Conservation (phyloP, 1,140 invertebrate species). For the Brachystomella parvula region DNA sequence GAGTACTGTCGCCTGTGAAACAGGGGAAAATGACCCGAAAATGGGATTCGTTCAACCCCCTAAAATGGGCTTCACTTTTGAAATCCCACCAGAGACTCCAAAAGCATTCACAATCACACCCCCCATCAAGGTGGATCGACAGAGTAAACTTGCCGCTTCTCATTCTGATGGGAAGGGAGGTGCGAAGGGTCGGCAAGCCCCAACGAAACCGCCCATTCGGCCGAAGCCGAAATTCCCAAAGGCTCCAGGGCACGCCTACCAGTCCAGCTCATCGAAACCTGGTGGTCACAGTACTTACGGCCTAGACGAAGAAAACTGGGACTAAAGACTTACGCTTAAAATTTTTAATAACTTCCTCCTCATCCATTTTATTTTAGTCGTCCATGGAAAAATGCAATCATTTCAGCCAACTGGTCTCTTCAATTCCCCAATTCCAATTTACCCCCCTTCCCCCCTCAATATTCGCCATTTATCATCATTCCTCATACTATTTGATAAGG, state of each 20-base stretch:
- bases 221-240: slow-evolving; percentile 1
- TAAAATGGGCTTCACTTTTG: slow-evolving; percentile 5
- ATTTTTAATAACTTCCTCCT: no score
- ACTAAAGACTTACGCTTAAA: no score
- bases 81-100: slow-evolving; percentile 3
- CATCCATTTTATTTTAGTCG: no score
- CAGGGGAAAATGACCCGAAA: neutral
- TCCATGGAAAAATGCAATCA: no score
- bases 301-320: slow-evolving; percentile 1
- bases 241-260: neutral
- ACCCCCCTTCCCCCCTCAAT: no score
- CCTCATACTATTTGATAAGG: no score
- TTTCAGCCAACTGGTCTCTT: neutral
- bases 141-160: neutral
- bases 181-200: neutral
- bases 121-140: neutral
- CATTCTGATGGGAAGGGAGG: slow-evolving; percentile 1
- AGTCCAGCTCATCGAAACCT: neutral
- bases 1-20: neutral
- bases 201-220: neutral
- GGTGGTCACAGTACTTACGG: slow-evolving; percentile 1
- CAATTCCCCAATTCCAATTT: neutral
- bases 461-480: no score
- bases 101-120: neutral
- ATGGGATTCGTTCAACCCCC: neutral